phyloP scores from a whole-genome alignment of 2,797 vertebrate species.

The Micrastur ruficollis region DNA sequence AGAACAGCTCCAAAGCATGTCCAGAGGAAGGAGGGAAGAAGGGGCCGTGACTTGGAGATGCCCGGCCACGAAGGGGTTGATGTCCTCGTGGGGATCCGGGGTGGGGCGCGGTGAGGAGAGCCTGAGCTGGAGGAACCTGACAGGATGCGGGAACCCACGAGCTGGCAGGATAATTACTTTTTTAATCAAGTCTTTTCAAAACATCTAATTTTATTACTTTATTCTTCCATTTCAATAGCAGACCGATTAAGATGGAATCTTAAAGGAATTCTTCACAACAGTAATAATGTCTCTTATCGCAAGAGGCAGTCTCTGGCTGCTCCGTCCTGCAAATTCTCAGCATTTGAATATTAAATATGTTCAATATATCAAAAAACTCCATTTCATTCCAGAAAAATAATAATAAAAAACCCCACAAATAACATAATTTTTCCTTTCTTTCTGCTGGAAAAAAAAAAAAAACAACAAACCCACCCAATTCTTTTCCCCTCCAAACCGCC shows the following conservation, averaged over 20 bases:
- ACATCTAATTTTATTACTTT: slow-evolving; percentile 71
- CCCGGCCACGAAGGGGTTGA: background rate
- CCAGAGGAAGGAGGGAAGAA: background rate
- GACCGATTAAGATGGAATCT: slow-evolving; percentile 73
- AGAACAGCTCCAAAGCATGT: background rate
- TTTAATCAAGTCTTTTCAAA: slow-evolving; percentile 68
- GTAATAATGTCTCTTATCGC: slow-evolving; percentile 68
- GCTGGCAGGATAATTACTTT: slow-evolving; percentile 63
- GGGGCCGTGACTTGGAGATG: background rate
- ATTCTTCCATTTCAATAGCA: slow-evolving; percentile 74
- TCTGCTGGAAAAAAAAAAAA: background rate
- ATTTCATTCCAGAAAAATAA: slow-evolving; percentile 56
- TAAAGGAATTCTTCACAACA: slow-evolving; percentile 72
- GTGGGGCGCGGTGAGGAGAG: background rate
- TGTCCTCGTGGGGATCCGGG: accelerated
- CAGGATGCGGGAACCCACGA: background rate
- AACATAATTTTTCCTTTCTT: background rate
- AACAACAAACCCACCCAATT: no score
- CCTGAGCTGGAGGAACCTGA: background rate
- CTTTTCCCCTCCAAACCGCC: background rate
- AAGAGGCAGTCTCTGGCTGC: slow-evolving; percentile 65
- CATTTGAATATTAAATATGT: slow-evolving; percentile 68
- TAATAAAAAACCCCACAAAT: background rate
- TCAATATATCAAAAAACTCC: slow-evolving; percentile 48
- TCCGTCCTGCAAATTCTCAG: slow-evolving; percentile 42